These are phyloP conservation scores for Lamprologus lemairii DNA, from an alignment of 2,113 vertebrate species.

Conservation along the genomic window DNA sequence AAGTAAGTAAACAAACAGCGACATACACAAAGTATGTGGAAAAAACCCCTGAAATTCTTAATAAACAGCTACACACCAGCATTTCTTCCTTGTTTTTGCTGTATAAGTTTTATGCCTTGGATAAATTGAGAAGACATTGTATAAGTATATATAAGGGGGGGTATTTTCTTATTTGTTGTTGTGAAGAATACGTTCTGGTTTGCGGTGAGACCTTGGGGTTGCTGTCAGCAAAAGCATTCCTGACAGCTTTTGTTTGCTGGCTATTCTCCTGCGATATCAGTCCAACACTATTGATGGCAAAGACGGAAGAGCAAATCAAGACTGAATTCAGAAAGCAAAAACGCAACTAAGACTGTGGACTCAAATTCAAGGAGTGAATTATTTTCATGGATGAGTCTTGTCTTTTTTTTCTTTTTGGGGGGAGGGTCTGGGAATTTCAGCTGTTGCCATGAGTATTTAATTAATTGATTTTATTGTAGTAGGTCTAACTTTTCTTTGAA, in stretches of 20 bases:
- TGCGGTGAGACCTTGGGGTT: neutral
- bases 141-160: neutral
- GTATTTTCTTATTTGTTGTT: neutral
- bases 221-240: neutral
- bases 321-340: neutral
- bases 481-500: neutral
- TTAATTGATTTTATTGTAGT: neutral
- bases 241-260: neutral
- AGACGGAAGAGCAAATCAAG: neutral
- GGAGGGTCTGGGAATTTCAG: neutral
- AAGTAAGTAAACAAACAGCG: conserved; percentile 36
- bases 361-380: neutral
- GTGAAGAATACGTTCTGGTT: neutral
- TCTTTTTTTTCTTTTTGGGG: neutral
- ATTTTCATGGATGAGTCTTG: neutral
- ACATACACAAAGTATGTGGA: conserved; percentile 1
- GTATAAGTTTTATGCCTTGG: neutral
- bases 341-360: neutral
- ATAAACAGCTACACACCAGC: neutral
- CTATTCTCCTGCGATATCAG: neutral
- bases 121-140: neutral
- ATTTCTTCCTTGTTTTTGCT: neutral
- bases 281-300: neutral
- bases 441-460: neutral
- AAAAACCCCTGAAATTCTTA: neutral